Base-by-base conservation (phyloP, 2,797 vertebrate species). In the Echeneis naucrates region DNA sequence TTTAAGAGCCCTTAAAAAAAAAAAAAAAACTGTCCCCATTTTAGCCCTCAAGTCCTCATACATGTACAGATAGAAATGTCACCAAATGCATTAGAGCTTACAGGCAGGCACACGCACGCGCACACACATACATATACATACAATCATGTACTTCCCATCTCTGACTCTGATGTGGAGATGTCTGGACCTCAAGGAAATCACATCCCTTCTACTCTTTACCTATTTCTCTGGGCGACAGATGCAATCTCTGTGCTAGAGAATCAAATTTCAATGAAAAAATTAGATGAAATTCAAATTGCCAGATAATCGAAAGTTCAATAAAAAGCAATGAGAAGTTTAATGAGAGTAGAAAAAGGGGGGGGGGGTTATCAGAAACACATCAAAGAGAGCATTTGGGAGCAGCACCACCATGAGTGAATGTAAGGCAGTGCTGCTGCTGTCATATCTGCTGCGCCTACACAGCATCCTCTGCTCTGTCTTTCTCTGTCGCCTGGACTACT, bases 21-120 rank as follows among this genome's bases (percentile, higher is more conserved):
- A 85, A 79, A 85, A 84, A 89, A 89, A 84, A 81, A 52, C 77
- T 84, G 82, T 83, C 83, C 88, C 79, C 69, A 81, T 87, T 90
- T 92, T 84, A 82, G 73, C 87, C 86, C 87, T 86, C 69, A 74
- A 88, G 87, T 89, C 77, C 56, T 89, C 75, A 59, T 72, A 86
- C 75, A 88, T 87, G 47, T 78, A 70, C 65, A 11, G 79, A 91
- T 87, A 88, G 86, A 92, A 88, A 88, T 91, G 88, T 87, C 87
- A 90, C 82, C 62, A 72, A 52, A 37, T 24, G 76, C 83, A 87
- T 55, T 77, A 63, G 42, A 52, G 73, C 77, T 88, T 40, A 68
- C 64, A 79, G 64, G 17, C 80, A 61, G 51, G 8, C 59, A 45
- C 52, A 45, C 59, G 38, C 72, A 48, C 57, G 58, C 57, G 19